phyloP scores from a whole-genome alignment of 2,113 vertebrate genomes.

The Equus quagga region DNA sequence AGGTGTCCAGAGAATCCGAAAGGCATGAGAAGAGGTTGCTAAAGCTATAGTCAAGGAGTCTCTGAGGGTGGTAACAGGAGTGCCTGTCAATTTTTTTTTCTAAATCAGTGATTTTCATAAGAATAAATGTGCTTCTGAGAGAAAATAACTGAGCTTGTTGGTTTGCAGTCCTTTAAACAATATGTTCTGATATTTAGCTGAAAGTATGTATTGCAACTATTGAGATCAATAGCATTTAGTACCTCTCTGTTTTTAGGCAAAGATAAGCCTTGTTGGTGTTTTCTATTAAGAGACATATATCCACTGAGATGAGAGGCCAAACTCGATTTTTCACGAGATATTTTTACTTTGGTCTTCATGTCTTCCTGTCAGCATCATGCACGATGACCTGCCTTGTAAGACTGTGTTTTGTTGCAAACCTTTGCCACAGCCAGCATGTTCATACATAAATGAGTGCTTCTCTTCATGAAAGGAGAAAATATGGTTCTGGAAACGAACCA shows the following conservation, averaged over 20 bases:
- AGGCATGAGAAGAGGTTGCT: background rate
- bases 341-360: slow-evolving; percentile 4
- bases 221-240: background rate
- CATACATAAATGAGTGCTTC: background rate
- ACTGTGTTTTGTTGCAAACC: background rate
- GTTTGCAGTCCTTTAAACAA: background rate
- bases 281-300: background rate
- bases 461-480: background rate
- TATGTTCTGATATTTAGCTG: background rate
- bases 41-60: background rate
- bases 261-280: background rate
- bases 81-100: background rate
- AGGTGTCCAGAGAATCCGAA: background rate
- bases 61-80: background rate
- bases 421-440: background rate
- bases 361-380: background rate
- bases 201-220: background rate
- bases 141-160: background rate
- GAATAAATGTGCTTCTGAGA: background rate
- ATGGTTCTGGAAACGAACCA: background rate
- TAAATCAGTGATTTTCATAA: background rate
- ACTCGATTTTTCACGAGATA: background rate
- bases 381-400: background rate
- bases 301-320: background rate
- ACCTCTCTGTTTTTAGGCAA: background rate